These are phyloP conservation scores for Micrasema minimum DNA, from an alignment of 1,140 invertebrate species.

Conservation along the genomic window DNA sequence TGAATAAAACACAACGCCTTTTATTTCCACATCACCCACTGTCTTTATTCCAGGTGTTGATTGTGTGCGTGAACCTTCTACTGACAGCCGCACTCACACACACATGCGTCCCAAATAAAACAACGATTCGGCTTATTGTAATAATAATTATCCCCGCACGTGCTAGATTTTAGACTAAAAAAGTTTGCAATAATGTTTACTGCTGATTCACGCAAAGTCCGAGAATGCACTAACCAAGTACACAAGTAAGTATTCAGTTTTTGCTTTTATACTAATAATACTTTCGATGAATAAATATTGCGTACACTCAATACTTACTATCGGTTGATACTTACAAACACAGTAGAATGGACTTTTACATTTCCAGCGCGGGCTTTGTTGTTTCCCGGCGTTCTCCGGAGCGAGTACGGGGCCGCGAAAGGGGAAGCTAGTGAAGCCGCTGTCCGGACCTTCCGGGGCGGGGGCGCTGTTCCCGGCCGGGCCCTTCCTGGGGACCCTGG, in stretches of 20 bases:
- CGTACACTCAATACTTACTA: neutral
- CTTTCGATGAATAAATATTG: neutral
- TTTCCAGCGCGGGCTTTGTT: conserved; percentile 84
- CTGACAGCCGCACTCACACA: neutral
- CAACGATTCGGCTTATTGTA: conserved; percentile 17
- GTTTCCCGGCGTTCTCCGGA: conserved; percentile 89
- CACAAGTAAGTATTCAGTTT: conserved; percentile 13
- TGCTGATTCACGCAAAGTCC: conserved; percentile 10
- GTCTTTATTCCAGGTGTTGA: too few relatives aligned
- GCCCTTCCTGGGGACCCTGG: conserved; percentile 66
- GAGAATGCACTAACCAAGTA: conserved; percentile 26
- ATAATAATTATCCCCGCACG: conserved; percentile 22
- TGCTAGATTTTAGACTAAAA: conserved; percentile 7
- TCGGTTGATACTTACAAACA: neutral
- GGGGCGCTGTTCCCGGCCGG: conserved; percentile 68
- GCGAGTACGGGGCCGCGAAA: conserved; percentile 82
- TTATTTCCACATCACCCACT: neutral
- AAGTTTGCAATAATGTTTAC: conserved; percentile 14
- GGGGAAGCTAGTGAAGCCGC: conserved; percentile 84
- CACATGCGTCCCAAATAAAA: conserved; percentile 1
- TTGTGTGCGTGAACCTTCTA: too few relatives aligned
- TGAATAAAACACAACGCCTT: conserved; percentile 12
- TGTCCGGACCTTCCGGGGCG: conserved; percentile 74
- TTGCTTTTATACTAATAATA: conserved; percentile 25
- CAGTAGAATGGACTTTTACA: conserved; percentile 24